Evolutionary conservation across 2,113 vertebrate genomes (phyloP), one percentile per base, ranked within the genome.

Genomic region (Epinephelus cyanopodus): DNA sequence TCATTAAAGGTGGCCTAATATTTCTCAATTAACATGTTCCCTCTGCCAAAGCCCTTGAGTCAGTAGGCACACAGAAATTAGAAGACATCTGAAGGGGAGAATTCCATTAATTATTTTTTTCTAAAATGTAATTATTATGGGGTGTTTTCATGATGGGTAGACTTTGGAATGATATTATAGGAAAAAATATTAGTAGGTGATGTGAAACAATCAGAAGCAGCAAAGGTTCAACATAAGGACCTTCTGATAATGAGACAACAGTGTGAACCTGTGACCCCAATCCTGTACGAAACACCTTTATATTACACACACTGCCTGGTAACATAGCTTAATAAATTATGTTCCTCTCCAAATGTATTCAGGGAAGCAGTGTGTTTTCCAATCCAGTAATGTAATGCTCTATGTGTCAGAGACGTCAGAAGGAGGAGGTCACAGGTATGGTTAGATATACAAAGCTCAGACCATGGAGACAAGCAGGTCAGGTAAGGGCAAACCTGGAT

Each of bases 1-100:
- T 87, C 73, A 87, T 86, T 84, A 82, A 88, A 78, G 70, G 52
- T 82, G 81, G 61, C 81, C 84, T 84, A 70, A 89, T 85, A 90
- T 87, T 89, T 63, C 74, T 74, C 74, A 81, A 74, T 88, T 86
- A 90, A 77, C 78, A 79, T 60, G 58, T 73, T 77, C 70, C 74
- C 56, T 29, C 50, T 47, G 67, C 27, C 73, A 81, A 78, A 84
- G 75, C 83, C 74, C 83, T 62, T 9, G 81, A 79, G 81, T 82
- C 81, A 52, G 50, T 4, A 53, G 42, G 56, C 77, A 52, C 77
- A 60, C 56, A 73, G 74, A 76, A 23, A 76, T 78, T 47, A 79
- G 25, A 61, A 71, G 73, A 77, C 73, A 69, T 64, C 80, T 76
- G 23, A 84, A 79, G 81, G 61, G 50, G 65, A 81, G 52, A 45